These are phyloP conservation scores for Cosmia pyralina DNA, from an alignment of 2,888 invertebrate genomes.

Conservation along the genomic window DNA sequence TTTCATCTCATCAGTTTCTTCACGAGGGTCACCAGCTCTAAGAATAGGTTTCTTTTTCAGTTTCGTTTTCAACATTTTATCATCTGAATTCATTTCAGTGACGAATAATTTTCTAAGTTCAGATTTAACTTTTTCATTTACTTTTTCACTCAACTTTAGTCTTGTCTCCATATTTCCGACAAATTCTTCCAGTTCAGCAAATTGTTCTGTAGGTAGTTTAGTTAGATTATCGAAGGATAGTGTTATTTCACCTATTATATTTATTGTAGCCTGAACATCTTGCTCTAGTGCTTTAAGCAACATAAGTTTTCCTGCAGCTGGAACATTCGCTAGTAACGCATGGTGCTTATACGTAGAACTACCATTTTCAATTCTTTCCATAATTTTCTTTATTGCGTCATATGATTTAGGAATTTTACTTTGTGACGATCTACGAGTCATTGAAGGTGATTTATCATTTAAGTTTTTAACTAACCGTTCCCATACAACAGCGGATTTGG, in stretches of 20 bases:
- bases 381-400: slow-evolving; percentile 72
- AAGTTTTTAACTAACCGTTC: slow-evolving; percentile 80
- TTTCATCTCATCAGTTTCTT: slow-evolving; percentile 64
- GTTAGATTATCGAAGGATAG: slow-evolving; percentile 58
- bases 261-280: slow-evolving; percentile 72
- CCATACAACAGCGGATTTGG: slow-evolving; percentile 82
- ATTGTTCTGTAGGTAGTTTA: slow-evolving; percentile 66
- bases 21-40: background rate
- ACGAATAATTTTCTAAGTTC: slow-evolving; percentile 36
- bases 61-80: slow-evolving; percentile 17
- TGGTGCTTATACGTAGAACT: slow-evolving; percentile 76
- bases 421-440: slow-evolving; percentile 70
- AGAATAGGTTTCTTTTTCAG: slow-evolving; percentile 21
- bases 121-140: slow-evolving; percentile 36
- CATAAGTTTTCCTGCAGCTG: slow-evolving; percentile 73
- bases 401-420: slow-evolving; percentile 68
- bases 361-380: slow-evolving; percentile 71
- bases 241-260: slow-evolving; percentile 72
- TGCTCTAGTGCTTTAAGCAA: slow-evolving; percentile 77
- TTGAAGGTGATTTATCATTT: slow-evolving; percentile 61
- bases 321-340: slow-evolving; percentile 70
- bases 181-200: slow-evolving; percentile 73
- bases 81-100: slow-evolving; percentile 2
- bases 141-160: slow-evolving; percentile 68
- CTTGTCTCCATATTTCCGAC: slow-evolving; percentile 71